phyloP scores from a whole-genome alignment of 2,797 vertebrate genomes.

The Aeoliscus strigatus region DNA sequence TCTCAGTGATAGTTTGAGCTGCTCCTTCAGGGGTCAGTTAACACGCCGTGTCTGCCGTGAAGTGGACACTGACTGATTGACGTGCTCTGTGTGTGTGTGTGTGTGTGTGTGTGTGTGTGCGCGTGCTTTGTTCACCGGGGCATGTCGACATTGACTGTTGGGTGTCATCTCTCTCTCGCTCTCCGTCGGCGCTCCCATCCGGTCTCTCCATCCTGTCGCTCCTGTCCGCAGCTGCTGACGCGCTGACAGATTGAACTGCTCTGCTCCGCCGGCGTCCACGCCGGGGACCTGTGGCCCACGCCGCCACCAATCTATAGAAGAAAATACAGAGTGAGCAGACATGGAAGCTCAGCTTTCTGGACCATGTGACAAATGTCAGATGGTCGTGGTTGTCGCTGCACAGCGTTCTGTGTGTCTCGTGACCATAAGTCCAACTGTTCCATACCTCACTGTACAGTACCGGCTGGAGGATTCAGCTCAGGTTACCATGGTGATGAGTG shows the following conservation, averaged over 20 bases:
- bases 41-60: slow-evolving; percentile 45
- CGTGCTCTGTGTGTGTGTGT: slow-evolving; percentile 27
- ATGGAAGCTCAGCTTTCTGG: no score
- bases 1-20: no score
- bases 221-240: slow-evolving; percentile 46
- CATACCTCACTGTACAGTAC: neutral
- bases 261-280: slow-evolving; percentile 25
- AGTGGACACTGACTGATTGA: slow-evolving; percentile 55
- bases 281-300: no score
- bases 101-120: slow-evolving; percentile 17
- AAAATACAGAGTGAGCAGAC: no score
- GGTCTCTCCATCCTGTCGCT: slow-evolving; percentile 3
- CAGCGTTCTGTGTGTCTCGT: slow-evolving; percentile 2
- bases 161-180: slow-evolving; percentile 50
- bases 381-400: no score
- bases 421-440: slow-evolving; percentile 3
- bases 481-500: neutral
- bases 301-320: no score
- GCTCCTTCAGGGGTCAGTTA: no score
- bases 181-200: slow-evolving; percentile 17
- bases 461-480: slow-evolving; percentile 18
- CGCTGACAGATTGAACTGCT: slow-evolving; percentile 65
- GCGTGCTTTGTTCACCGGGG: neutral
- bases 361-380: no score
- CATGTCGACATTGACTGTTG: slow-evolving; percentile 22